A percentile compares a stretch with the other conserved stretches of the same genome.
Evolutionary conservation across 2,113 vertebrate species (phyloP).

Genomic region (Harpagus bidentatus): DNA sequence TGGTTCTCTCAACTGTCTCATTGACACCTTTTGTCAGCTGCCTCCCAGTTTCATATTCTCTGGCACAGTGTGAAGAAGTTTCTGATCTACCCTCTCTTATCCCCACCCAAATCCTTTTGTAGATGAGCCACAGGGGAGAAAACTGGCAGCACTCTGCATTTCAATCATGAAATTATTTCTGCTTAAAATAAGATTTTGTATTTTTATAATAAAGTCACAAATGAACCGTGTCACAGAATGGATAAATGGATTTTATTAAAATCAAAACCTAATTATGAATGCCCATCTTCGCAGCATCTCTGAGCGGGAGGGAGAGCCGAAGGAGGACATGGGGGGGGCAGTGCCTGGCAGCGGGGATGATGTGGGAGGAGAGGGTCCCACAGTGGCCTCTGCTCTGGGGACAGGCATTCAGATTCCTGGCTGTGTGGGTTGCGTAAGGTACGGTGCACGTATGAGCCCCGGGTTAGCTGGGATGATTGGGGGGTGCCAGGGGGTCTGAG

Average conservation of each 20-base stretch:
- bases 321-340: neutral
- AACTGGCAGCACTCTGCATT: neutral
- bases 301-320: neutral
- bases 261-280: neutral
- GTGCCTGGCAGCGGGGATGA: neutral
- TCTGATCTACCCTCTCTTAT: neutral
- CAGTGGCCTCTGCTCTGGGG: neutral
- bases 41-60: neutral
- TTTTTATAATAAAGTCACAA: neutral
- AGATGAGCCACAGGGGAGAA: neutral
- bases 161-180: neutral
- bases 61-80: neutral
- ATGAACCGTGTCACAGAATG: neutral
- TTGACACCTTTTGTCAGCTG: conserved; percentile 24
- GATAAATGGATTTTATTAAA: neutral
- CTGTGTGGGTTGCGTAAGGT: neutral
- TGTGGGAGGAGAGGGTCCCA: neutral
- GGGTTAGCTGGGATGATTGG: fast-evolving
- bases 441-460: neutral
- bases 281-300: neutral
- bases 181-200: neutral
- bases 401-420: neutral
- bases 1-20: neutral
- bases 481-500: neutral
- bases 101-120: neutral